Evolutionary conservation across 2,888 invertebrate genomes (phyloP).

Genomic region (Sarcophaga subvicina): DNA sequence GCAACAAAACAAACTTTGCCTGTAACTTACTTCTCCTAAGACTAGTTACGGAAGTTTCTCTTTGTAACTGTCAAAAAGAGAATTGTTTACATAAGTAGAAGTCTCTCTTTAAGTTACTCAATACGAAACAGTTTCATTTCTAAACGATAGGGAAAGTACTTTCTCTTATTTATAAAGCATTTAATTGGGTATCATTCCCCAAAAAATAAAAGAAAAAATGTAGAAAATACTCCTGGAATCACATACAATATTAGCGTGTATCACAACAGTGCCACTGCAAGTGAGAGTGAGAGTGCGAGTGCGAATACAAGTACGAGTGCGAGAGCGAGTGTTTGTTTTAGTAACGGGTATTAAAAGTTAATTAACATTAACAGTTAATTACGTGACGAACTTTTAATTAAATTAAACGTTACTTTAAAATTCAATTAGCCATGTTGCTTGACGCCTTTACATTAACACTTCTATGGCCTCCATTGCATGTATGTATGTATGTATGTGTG

Average conservation of each 20-base stretch:
- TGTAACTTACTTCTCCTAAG: too few species aligned
- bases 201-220: too few species aligned
- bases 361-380: constrained; percentile 69
- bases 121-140: too few species aligned
- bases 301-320: neutral
- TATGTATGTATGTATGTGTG: constrained; percentile 40
- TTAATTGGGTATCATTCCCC: too few species aligned
- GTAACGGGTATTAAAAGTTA: constrained; percentile 67
- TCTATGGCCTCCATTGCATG: neutral
- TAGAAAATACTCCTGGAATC: neutral
- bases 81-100: too few species aligned
- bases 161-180: too few species aligned
- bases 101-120: too few species aligned
- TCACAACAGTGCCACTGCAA: neutral
- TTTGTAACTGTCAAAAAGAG: too few species aligned
- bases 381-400: constrained; percentile 70
- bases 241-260: neutral
- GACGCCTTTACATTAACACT: constrained; percentile 35
- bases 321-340: constrained; percentile 48
- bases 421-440: constrained; percentile 69
- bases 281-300: neutral
- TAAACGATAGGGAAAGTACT: too few species aligned
- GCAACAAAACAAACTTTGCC: too few species aligned
- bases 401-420: constrained; percentile 69
- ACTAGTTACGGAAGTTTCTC: too few species aligned